Evolutionary conservation across 2,113 vertebrate species (phyloP), one percentile per base, ranked within the genome.

Genomic region (Phycodurus eques): DNA sequence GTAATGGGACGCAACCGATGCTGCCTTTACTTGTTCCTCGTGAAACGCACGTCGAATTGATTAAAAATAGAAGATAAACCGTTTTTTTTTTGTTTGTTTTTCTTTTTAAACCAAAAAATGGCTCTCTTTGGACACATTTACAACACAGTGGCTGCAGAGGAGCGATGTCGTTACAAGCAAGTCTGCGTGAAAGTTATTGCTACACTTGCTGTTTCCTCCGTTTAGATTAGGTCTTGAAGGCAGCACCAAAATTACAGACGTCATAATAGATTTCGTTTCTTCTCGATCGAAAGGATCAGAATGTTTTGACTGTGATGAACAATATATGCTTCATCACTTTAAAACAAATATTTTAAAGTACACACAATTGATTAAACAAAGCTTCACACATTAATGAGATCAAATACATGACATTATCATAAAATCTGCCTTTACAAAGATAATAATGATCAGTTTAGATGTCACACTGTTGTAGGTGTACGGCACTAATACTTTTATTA

Each of bases 1-100:
- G 90, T 91, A 87, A 91, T 56, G 63, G 33, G 66, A 72, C 74
- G 65, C 85, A 77, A n/a, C 65, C 75, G 19, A 33, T 54, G 86
- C 60, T 63, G 81, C 85, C 3, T 88, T 89, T 78, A 70, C 0
- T 0, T 4, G 33, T 9, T 0, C 59, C 65, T 1, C 27, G 89
- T 83, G 47, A 65, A 74, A 44, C 33, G 59, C 4, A 35, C 17
- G 31, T 2, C 59, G 15, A 19, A 39, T 8, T 3, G n/a, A n/a
- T 43, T 65, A 27, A 47, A 66, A 33, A 61, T 8, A 33, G 31
- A 66, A 44, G 1, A 44, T 5, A 8, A 7, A 9, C 43, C 1
- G 27, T 33, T 13, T 31, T 33, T 60, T 11, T 15, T 11, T 53
- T 53, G 51, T 53, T 53, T 53, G 6, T 2, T 8, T n/a, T 47